Evolutionary conservation across 2,888 invertebrate species (phyloP).

Genomic region (Anthoptus insignis): DNA sequence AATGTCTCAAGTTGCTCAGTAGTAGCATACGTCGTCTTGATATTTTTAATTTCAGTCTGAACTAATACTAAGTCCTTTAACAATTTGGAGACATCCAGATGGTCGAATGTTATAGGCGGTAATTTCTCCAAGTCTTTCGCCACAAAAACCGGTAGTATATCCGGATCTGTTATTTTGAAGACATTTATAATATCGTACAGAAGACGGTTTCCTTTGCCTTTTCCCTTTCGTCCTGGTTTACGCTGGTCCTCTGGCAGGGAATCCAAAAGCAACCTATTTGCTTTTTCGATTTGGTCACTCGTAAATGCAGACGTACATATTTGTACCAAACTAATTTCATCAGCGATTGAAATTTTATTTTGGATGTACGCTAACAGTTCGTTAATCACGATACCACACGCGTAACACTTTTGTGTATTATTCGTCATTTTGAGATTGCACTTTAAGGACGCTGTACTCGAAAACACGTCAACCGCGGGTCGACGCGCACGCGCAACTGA

Average conservation of each 20-base stretch:
- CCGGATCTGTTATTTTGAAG: neutral
- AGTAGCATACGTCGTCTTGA: too few species aligned
- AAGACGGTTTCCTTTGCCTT: neutral
- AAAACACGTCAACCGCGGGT: neutral
- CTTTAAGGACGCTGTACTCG: neutral
- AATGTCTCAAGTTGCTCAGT: constrained; percentile 12
- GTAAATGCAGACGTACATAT: constrained; percentile 3
- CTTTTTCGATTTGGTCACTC: neutral
- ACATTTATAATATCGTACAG: neutral
- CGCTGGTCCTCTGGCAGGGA: neutral
- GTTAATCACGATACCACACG: neutral
- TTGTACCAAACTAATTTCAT: neutral
- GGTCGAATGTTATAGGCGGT: neutral
- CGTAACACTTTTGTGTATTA: neutral
- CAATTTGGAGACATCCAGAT: neutral
- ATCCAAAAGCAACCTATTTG: neutral
- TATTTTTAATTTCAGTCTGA: neutral
- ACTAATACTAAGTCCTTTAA: neutral
- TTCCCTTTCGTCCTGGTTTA: neutral
- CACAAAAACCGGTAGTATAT: neutral
- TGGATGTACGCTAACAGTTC: neutral
- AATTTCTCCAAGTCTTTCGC: neutral
- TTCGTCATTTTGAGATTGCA: neutral
- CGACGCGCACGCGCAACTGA: neutral
- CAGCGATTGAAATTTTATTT: neutral